A percentile compares a stretch with the other conserved stretches of the same genome.
Evolutionary conservation across 2,113 vertebrate genomes (phyloP).

Genomic region (Azemiops feae): DNA sequence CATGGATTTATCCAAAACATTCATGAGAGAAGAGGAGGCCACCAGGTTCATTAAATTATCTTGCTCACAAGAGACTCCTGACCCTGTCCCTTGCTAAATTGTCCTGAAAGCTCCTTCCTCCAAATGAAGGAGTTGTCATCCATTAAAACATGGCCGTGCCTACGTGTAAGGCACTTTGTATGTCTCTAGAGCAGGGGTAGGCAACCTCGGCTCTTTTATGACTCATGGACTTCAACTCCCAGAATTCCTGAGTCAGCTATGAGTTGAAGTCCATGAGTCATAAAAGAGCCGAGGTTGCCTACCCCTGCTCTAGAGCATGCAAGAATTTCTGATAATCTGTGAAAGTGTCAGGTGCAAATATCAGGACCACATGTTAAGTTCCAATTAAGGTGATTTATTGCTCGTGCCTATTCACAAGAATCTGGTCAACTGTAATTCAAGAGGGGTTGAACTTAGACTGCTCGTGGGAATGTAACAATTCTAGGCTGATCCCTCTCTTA

Average conservation of each 20-base stretch:
- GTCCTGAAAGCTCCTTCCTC: background rate
- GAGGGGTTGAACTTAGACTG: background rate
- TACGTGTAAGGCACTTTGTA: background rate
- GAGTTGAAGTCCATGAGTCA: too few relatives aligned
- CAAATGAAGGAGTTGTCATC: background rate
- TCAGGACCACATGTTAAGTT: background rate
- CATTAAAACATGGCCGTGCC: background rate
- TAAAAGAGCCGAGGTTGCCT: too few relatives aligned
- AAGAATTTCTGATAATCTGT: background rate
- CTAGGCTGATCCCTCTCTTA: background rate
- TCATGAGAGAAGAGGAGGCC: too few relatives aligned
- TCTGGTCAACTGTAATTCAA: background rate
- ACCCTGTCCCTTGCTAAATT: background rate
- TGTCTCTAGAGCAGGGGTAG: background rate
- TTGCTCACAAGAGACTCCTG: background rate
- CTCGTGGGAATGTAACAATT: background rate
- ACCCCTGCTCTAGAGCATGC: background rate
- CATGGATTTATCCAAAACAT: background rate
- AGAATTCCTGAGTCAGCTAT: too few relatives aligned
- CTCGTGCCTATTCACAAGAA: background rate
- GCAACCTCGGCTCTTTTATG: too few relatives aligned
- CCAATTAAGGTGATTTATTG: background rate
- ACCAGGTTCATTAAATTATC: background rate
- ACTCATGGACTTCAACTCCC: too few relatives aligned
- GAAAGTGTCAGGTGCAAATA: background rate